These are phyloP conservation scores for Menidia beryllina DNA, from an alignment of 2,113 vertebrate species.

Conservation along the genomic window DNA sequence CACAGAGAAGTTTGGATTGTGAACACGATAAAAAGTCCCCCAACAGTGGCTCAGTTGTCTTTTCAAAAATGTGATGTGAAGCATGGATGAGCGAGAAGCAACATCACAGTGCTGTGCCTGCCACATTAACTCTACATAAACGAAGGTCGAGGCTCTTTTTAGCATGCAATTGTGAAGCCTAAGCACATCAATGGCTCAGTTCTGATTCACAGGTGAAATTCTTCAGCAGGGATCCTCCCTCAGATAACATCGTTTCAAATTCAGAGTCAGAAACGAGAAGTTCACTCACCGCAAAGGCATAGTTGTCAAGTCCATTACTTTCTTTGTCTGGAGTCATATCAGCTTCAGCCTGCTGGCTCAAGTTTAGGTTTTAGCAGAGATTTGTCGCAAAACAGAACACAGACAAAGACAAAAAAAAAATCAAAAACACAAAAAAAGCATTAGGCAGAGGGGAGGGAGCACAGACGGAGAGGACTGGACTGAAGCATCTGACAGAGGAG, in stretches of 20 bases:
- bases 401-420: too few relatives aligned
- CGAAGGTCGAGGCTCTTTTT: not conserved
- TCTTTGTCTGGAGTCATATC: conserved; percentile 78
- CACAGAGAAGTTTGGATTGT: not conserved
- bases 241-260: not conserved
- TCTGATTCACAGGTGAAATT: not conserved
- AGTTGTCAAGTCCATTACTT: conserved; percentile 72
- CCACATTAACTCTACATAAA: not conserved
- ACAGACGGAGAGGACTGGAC: not conserved
- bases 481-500: not conserved
- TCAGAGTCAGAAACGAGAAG: not conserved
- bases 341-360: conserved; percentile 16
- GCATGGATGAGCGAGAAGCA: conserved; percentile 43
- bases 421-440: conserved; percentile 14
- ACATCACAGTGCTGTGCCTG: conserved; percentile 19
- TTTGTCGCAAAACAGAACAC: conserved; percentile 23
- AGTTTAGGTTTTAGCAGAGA: conserved; percentile 19
- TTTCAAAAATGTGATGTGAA: conserved; percentile 1
- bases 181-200: not conserved
- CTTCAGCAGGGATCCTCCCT: not conserved
- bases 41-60: not conserved
- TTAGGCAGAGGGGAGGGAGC: conserved; percentile 14
- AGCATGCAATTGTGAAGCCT: not conserved
- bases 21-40: too few relatives aligned
- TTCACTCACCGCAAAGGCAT: conserved; percentile 81